These are phyloP conservation scores for Pterocles burchelli DNA, from an alignment of 2,113 vertebrate species.

Conservation along the genomic window DNA sequence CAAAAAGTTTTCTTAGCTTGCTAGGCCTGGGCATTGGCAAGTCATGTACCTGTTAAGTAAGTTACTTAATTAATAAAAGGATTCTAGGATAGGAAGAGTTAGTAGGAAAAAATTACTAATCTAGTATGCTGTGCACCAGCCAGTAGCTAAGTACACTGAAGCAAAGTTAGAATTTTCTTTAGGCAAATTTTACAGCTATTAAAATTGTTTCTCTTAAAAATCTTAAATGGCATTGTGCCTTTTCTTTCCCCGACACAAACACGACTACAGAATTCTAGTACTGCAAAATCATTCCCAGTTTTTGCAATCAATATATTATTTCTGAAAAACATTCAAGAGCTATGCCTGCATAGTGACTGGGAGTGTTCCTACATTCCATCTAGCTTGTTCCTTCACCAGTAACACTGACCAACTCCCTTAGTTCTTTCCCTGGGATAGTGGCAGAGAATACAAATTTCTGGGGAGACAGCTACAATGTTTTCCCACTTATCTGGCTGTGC, in stretches of 20 bases:
- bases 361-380: background rate
- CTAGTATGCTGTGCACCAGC: background rate
- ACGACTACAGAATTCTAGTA: background rate
- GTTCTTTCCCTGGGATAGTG: background rate
- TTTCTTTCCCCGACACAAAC: background rate
- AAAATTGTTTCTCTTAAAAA: background rate
- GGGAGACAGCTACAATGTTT: background rate
- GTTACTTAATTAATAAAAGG: background rate
- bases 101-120: background rate
- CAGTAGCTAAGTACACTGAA: background rate
- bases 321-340: background rate
- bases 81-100: background rate
- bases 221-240: background rate
- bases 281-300: background rate
- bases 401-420: background rate
- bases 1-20: background rate
- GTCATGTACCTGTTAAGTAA: background rate
- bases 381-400: background rate
- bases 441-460: background rate
- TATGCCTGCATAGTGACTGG: background rate
- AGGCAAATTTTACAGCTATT: background rate
- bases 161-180: background rate
- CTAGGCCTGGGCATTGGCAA: background rate
- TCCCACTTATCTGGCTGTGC: background rate
- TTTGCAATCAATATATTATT: background rate